These are phyloP conservation scores for Blomia tropicalis DNA, from an alignment of 2,888 invertebrate species.

Conservation along the genomic window DNA sequence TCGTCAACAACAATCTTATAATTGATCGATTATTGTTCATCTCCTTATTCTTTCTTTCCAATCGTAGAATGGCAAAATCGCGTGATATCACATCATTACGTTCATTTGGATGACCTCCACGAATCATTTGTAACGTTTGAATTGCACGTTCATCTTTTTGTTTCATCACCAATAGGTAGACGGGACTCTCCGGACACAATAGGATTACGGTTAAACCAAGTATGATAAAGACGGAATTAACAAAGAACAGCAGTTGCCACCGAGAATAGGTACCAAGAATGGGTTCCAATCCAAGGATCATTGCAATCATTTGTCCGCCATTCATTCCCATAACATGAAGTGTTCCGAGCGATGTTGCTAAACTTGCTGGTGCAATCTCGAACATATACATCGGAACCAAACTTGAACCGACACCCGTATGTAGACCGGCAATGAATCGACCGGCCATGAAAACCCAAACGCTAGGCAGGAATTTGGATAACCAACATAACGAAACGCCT, in stretches of 20 bases:
- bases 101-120: not conserved
- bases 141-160: not conserved
- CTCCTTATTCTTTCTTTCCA: not conserved
- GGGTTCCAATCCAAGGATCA: not conserved
- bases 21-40: not conserved
- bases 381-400: constrained; percentile 17
- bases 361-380: constrained; percentile 15
- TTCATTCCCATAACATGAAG: constrained; percentile 9
- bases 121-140: not conserved
- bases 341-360: not conserved
- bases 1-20: not conserved
- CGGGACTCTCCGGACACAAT: not conserved
- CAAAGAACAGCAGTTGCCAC: constrained; percentile 9
- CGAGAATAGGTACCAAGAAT: constrained; percentile 1
- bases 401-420: constrained; percentile 15
- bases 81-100: too few relatives aligned
- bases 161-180: constrained; percentile 9
- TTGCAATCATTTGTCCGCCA: not conserved
- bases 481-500: not conserved
- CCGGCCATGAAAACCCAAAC: not conserved
- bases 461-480: constrained; percentile 1
- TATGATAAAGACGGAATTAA: constrained; percentile 6
- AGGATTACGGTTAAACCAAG: not conserved
- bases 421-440: constrained; percentile 13
- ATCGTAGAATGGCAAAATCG: not conserved